Conservation (phyloP, 1,140 invertebrate genomes). For the Meloidogyne hapla region DNA sequence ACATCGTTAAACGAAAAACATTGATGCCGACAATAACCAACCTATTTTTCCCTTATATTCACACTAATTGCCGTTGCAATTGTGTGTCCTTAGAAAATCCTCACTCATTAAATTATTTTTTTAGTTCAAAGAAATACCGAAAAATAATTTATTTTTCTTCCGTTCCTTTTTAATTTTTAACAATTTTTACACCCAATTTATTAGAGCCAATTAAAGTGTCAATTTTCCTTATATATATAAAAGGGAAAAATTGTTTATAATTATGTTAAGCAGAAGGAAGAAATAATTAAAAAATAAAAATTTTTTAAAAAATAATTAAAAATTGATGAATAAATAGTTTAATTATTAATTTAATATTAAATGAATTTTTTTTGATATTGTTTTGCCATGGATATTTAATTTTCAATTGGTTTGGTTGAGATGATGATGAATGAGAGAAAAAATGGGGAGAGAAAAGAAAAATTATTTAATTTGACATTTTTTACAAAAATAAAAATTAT, state of each 20-base stretch:
- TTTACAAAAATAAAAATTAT: too few species aligned
- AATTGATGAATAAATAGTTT: background rate
- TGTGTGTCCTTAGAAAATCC: slow-evolving; percentile 6
- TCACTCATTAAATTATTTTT: background rate
- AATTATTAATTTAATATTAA: background rate
- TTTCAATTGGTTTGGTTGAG: background rate
- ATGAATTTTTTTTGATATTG: background rate
- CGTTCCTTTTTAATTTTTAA: background rate
- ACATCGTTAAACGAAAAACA: background rate
- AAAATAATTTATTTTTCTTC: background rate
- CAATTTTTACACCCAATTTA: slow-evolving; percentile 17
- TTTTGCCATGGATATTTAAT: background rate
- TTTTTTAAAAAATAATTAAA: background rate
- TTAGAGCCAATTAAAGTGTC: background rate
- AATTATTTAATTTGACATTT: background rate
- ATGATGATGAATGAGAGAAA: background rate
- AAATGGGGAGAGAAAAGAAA: background rate
- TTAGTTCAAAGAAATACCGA: background rate
- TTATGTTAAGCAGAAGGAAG: too few species aligned
- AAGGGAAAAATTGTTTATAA: background rate
- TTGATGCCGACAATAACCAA: slow-evolving; percentile 3
- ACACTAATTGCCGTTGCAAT: slow-evolving; percentile 28
- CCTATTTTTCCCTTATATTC: background rate
- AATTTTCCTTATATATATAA: background rate
- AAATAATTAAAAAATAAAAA: background rate